Base-by-base conservation (phyloP, 2,888 invertebrate species). In the Acronicta alni region DNA sequence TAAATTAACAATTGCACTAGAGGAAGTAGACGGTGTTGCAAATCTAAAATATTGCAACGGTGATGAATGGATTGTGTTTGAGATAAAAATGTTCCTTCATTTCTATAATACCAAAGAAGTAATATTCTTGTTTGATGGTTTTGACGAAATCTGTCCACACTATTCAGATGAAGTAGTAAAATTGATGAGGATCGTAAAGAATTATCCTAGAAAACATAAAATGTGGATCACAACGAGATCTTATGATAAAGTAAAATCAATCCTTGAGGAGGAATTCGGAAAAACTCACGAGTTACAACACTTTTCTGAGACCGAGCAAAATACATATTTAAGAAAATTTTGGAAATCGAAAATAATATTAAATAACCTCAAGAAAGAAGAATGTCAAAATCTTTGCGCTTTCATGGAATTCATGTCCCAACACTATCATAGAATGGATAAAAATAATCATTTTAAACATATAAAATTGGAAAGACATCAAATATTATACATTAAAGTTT, bases 111-210 rank as follows among this genome's bases (percentile, higher is more conserved):
- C 44, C 8, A 48, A 47, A 20, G 58, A 57, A 35, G 7, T 71
- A 0, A 58, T 76, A 37, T 67, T 73, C 15, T n/a, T 73, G 14
- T 73, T 73, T 6, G 77, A 77, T 43, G 76, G 74, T 0, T 77
- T 73, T 2, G 77, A 77, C 9, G 76, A 73, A 53, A 67, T 77
- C 4, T 76, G 69, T 46, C 76, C 76, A 0, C 43, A 57, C 35
- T 73, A 76, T 15, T 53, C 58, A n/a, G 20, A 44, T 1, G 53
- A 56, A 43, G 69, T 67, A 0, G 32, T 64, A 17, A 17, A 32
- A 7, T 47, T 75, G 12, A 15, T 70, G 1, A 45, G n/a, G 16
- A 39, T 18, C 0, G 38, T 67, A 1, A 57, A 9, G 35, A 43
- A 37, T 6, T 56, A 44, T 41, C 42, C 30, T 3, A 23, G 16